Conservation (phyloP, 2,888 invertebrate species). For the Heliconius erato region DNA sequence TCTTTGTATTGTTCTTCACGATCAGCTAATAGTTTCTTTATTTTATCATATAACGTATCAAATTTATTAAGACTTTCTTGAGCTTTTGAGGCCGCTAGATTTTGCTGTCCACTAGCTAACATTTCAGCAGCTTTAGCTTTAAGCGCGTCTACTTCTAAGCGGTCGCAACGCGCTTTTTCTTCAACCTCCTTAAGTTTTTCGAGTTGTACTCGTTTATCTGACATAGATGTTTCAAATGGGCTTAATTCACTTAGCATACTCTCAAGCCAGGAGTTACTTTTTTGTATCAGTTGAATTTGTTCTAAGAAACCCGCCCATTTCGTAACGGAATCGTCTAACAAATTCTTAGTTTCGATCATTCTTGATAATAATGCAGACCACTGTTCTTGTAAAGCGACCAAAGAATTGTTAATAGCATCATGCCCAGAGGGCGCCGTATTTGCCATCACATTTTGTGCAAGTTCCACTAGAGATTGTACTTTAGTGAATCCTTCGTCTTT, state of each 20-base stretch:
- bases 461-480: constrained; percentile 94
- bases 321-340: constrained; percentile 94
- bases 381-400: constrained; percentile 94
- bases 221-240: constrained; percentile 92
- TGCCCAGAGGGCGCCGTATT: constrained; percentile 96
- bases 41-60: constrained; percentile 90
- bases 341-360: constrained; percentile 95
- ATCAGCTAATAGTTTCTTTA: constrained; percentile 91
- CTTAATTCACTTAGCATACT: constrained; percentile 90
- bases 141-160: constrained; percentile 94
- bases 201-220: constrained; percentile 94
- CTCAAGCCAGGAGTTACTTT: constrained; percentile 92
- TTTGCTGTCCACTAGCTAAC: constrained; percentile 93
- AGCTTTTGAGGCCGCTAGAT: constrained; percentile 93
- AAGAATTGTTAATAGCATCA: constrained; percentile 92
- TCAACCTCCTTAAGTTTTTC: constrained; percentile 94
- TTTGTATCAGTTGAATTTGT: constrained; percentile 93
- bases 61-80: constrained; percentile 94
- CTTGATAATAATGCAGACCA: constrained; percentile 95
- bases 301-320: constrained; percentile 96
- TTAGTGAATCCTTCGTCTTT: constrained; percentile 97
- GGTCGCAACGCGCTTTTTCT: constrained; percentile 95
- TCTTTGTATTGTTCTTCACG: constrained; percentile 95
- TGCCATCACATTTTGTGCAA: constrained; percentile 95
- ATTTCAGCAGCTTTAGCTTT: constrained; percentile 94